Percentiles rank a stretch among this genome's conserved stretches.
These are phyloP conservation scores for Diaperis boleti DNA, from an alignment of 2,888 invertebrate genomes.

Conservation along the genomic window DNA sequence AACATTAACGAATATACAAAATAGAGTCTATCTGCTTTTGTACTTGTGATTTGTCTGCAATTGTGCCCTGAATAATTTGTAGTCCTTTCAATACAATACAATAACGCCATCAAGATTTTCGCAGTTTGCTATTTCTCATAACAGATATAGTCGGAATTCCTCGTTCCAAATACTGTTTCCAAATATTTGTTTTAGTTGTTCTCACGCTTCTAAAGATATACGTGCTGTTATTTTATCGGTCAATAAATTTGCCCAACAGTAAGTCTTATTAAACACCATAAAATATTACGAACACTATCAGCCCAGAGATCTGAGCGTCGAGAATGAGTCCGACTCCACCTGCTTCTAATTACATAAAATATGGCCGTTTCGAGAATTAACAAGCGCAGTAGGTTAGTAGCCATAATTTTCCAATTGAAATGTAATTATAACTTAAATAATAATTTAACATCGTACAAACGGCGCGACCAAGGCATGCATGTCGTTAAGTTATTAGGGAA, in stretches of 20 bases:
- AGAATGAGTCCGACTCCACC: conserved; percentile 31
- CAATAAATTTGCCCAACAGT: conserved; percentile 17
- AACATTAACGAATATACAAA: too few relatives aligned
- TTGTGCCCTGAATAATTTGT: too few relatives aligned
- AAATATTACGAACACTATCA: conserved; percentile 36
- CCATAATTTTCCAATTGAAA: conserved; percentile 36
- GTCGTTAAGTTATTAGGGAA: too few relatives aligned
- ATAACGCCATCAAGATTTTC: too few relatives aligned
- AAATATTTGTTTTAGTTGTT: too few relatives aligned
- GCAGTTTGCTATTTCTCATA: too few relatives aligned
- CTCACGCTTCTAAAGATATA: background rate
- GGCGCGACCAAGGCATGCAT: background rate
- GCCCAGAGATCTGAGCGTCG: conserved; percentile 25
- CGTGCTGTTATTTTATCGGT: background rate
- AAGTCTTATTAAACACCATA: conserved; percentile 27
- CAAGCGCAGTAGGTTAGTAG: conserved; percentile 29
- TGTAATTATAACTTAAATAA: conserved; percentile 32
- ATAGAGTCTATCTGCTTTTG: too few relatives aligned
- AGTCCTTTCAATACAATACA: too few relatives aligned
- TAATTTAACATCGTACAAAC: conserved; percentile 15
- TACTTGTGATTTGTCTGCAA: too few relatives aligned
- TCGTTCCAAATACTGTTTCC: too few relatives aligned
- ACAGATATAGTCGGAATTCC: too few relatives aligned
- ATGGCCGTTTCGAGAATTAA: conserved; percentile 33
- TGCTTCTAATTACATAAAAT: conserved; percentile 40